phyloP scores from a whole-genome alignment of 2,113 vertebrate species.

The Oryzias melastigma region DNA sequence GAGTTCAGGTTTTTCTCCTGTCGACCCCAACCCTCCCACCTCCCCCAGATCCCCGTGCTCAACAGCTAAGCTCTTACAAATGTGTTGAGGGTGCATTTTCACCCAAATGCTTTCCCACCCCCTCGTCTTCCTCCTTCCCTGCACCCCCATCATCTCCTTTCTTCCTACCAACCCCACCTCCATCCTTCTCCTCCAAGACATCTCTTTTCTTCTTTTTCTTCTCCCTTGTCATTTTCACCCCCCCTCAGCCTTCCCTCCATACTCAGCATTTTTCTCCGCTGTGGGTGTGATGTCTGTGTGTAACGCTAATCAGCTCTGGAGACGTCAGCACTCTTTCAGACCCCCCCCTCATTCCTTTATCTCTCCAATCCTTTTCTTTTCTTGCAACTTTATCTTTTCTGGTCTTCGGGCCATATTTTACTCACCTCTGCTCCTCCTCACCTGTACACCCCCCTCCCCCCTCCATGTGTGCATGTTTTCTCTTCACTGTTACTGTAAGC shows the following conservation, averaged over 20 bases:
- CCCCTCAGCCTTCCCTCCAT: slow-evolving; percentile 41
- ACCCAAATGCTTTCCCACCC: slow-evolving; percentile 55
- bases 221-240: slow-evolving; percentile 71
- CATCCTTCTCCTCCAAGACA: slow-evolving; percentile 27
- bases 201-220: slow-evolving; percentile 61
- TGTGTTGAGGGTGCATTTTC: slow-evolving; percentile 90
- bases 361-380: slow-evolving; percentile 24
- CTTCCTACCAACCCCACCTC: slow-evolving; percentile 24
- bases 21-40: slow-evolving; percentile 48
- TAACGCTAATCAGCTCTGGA: slow-evolving; percentile 76
- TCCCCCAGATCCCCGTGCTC: slow-evolving; percentile 27
- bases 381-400: slow-evolving; percentile 22
- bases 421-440: slow-evolving; percentile 31
- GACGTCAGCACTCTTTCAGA: slow-evolving; percentile 73
- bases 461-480: slow-evolving; percentile 23
- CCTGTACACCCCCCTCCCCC: slow-evolving; percentile 18
- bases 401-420: slow-evolving; percentile 23
- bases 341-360: slow-evolving; percentile 10
- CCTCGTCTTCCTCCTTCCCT: slow-evolving; percentile 7
- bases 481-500: slow-evolving; percentile 65
- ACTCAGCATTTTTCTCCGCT: slow-evolving; percentile 76
- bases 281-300: slow-evolving; percentile 77
- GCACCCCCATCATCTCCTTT: slow-evolving; percentile 22
- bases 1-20: slow-evolving; percentile 79
- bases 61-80: slow-evolving; percentile 79